Base-by-base conservation (phyloP, 2,888 invertebrate species). In the Biston betularia region DNA sequence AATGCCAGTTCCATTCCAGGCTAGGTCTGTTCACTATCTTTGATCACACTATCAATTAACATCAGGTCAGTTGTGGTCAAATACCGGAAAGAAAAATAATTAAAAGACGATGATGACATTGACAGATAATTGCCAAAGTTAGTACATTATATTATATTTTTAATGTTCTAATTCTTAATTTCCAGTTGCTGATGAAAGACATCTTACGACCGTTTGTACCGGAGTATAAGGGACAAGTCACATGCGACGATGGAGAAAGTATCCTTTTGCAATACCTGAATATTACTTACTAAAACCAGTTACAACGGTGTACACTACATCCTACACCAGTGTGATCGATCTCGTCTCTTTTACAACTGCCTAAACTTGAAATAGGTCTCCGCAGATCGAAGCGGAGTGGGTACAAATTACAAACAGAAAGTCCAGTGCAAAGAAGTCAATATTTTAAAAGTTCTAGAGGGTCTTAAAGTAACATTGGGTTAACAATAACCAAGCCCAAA, bases 181-280 rank as follows among this genome's bases (percentile, higher is more conserved):
- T 85, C 50, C 90, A 94, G 88, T 92, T 96, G 74, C 94, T 98
- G 84, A 98, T 98, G 98, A 96, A 96, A 82, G 98, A 99, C 84
- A 95, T 97, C 24, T 93, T 99, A 40, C 94, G 97, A 78, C 97
- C 98, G 0, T 98, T 97, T 84, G 98, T 98, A 65, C 98, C 99
- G 24, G 97, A 98, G 88, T 98, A 98, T 93, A 97, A 97, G 85
- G 98, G 98, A n/a, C 95, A 96, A 83, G 96, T 97, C 68, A 96
- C 96, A 3, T 96, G 96, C 80, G 96, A 97, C 80, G 97, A 97
- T 79, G 96, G 96, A 80, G 97, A 97, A 94, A 93, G 96, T 96
- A 95, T 94, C 94, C 94, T 95, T 94, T 94, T 85, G 56, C 38
- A 67, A 58, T 53, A 53, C 7, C 5, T 7, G n/a, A 38, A 52